Evolutionary conservation across 1,140 invertebrate genomes (phyloP), one percentile per base, ranked within the genome.

Genomic region (Nephila pilipes): DNA sequence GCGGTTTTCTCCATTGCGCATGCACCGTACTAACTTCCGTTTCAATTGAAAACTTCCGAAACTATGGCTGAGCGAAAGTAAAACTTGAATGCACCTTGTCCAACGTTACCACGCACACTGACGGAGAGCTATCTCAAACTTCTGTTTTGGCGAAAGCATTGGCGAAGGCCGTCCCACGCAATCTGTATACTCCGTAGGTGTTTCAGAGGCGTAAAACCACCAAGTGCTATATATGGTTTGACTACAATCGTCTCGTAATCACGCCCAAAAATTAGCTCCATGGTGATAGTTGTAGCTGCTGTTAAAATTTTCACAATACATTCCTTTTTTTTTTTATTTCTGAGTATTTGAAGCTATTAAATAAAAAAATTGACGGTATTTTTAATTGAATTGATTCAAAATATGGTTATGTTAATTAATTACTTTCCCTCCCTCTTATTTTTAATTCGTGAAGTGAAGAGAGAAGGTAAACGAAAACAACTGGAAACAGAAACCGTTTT

Each of bases 1-100:
- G n/a, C 55, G 22, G 90, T 55, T 63, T 90, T 85, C 57, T 94
- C 94, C 94, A 93, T 93, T 18, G 94, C 83, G 83, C 89, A 91
- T 63, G 89, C 80, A 91, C 75, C n/a, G 22, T 60, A 83, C 57
- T 2, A 57, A 58, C 38, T 25, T 83, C 80, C 89, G 89, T 60
- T 91, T 83, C 57, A 38, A 58, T 36, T 57, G 65, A 75, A 32
- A 75, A 75, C 16, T 36, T 75, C 18, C 36, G 69, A 32, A 36
- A n/a, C 22, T 55, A 65, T 18, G 87, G 65, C 87, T 55, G 87
- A 79, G 22, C 65, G 38, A 25, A 89, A 32, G 55, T 29, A 81
- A 57, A 29, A 36, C 29, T 75, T 60, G 32, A 75, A 75, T 5
- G 29, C 69, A 91, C 87, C 54, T 58, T 69, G 87, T 55, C 29